A percentile compares a stretch with the other conserved stretches of the same genome.
phyloP scores from a whole-genome alignment of 2,797 vertebrate genomes.

The Sebastes hubbsi region DNA sequence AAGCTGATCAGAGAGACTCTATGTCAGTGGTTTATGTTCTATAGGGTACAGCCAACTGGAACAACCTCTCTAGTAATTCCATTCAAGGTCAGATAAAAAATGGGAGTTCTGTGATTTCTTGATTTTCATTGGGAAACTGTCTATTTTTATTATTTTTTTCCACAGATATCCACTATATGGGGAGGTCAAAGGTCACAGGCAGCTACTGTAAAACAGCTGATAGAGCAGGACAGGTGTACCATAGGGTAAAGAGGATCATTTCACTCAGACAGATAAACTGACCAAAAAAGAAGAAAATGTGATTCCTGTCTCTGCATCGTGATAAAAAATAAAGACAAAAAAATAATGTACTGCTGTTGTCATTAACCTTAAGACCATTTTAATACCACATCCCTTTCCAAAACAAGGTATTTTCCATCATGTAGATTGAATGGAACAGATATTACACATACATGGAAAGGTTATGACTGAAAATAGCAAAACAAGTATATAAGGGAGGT shows the following conservation, averaged over 20 bases:
- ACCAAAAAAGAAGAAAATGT: neutral
- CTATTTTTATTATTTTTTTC: neutral
- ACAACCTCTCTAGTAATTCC: neutral
- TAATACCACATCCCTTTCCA: neutral
- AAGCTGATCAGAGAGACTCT: neutral
- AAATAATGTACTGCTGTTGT: neutral
- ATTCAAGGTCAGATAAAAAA: conserved; percentile 18
- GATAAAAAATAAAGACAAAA: neutral
- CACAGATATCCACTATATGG: neutral
- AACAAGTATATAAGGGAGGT: too few species aligned
- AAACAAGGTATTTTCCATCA: neutral
- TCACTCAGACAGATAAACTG: neutral
- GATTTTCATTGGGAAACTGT: conserved; percentile 14
- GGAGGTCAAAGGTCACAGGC: neutral
- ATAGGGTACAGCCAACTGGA: neutral
- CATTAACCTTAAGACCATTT: neutral
- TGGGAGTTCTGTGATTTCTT: conserved; percentile 3
- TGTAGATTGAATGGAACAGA: neutral
- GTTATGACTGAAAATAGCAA: neutral
- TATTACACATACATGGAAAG: neutral
- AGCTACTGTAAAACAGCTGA: neutral
- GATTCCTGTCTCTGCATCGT: neutral
- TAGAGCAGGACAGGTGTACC: neutral
- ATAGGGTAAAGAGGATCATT: neutral
- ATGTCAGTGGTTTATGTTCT: neutral